Evolutionary conservation across 2,888 invertebrate genomes (phyloP).

Genomic region (Pseudolycoriella hygida): DNA sequence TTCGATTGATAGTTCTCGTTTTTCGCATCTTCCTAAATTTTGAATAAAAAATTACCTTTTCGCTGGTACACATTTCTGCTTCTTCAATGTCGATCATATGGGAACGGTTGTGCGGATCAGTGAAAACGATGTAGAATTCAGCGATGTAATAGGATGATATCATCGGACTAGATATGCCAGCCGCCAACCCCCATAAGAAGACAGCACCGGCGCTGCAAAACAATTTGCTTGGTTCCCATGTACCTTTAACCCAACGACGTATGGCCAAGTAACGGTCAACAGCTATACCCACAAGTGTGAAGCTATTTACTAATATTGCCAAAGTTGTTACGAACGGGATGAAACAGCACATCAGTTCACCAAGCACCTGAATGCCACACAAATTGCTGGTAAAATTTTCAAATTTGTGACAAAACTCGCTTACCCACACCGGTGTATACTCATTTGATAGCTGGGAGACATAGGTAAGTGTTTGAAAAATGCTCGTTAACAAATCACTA

Average conservation of each 20-base stretch:
- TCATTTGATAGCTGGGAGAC: constrained; percentile 18
- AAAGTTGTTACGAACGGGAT: constrained; percentile 33
- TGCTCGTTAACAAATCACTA: constrained; percentile 29
- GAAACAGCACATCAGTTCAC: constrained; percentile 30
- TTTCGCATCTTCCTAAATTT: too few relatives aligned
- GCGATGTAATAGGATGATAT: constrained; percentile 22
- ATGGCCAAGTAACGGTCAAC: constrained; percentile 36
- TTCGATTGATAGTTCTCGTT: too few relatives aligned
- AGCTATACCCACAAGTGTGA: constrained; percentile 35
- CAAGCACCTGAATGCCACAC: constrained; percentile 23
- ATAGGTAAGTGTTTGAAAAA: constrained; percentile 17
- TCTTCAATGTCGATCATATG: constrained; percentile 8
- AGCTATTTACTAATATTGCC: constrained; percentile 33
- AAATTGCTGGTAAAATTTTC: constrained; percentile 2
- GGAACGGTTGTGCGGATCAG: constrained; percentile 12
- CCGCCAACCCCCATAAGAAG: constrained; percentile 26
- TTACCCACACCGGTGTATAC: constrained; percentile 22
- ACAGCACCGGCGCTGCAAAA: constrained; percentile 22
- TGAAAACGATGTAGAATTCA: constrained; percentile 17
- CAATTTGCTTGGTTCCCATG: constrained; percentile 30
- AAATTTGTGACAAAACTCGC: too few relatives aligned
- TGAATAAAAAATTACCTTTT: too few relatives aligned
- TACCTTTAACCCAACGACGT: constrained; percentile 25
- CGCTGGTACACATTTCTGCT: constrained; percentile 19
- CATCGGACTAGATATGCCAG: constrained; percentile 30